Percentiles rank a stretch among this genome's conserved stretches.
Conservation (phyloP, 2,888 invertebrate species). For the Tupiocoris notatus region DNA sequence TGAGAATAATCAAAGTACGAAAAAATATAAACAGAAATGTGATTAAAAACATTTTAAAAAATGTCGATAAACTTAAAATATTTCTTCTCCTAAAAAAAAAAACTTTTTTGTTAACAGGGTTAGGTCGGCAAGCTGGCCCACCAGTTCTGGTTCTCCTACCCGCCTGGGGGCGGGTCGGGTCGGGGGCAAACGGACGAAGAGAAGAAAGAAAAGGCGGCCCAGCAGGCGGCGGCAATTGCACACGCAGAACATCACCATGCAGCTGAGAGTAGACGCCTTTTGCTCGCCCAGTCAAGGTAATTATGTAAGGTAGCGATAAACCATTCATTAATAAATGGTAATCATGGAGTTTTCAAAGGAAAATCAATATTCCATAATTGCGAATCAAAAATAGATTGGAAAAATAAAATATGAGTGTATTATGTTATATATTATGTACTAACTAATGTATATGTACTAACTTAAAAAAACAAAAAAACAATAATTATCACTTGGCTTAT, state of each 20-base stretch:
- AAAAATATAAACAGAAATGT: no score
- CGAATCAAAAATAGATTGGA: no score
- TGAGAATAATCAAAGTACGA: no score
- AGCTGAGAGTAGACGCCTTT: conserved; percentile 42
- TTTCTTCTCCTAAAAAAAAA: no score
- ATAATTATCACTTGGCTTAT: neutral
- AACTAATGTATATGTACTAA: neutral
- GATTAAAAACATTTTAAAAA: no score
- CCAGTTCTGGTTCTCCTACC: conserved; percentile 82
- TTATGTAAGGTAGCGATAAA: conserved; percentile 53
- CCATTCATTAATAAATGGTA: neutral
- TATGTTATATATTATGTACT: no score
- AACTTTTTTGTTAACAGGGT: neutral
- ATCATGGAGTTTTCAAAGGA: no score
- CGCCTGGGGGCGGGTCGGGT: conserved; percentile 63
- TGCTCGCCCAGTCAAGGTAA: conserved; percentile 45
- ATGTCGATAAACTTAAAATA: no score
- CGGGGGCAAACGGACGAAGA: conserved; percentile 63
- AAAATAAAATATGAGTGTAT: no score
- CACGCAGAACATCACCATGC: conserved; percentile 55
- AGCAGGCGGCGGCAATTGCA: conserved; percentile 48
- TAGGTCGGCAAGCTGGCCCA: conserved; percentile 69
- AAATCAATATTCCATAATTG: no score
- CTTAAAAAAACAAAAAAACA: neutral
- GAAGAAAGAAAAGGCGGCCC: conserved; percentile 54